These are phyloP conservation scores for Neosilurus mollespiculum DNA, from an alignment of 2,797 vertebrate genomes.

Conservation along the genomic window DNA sequence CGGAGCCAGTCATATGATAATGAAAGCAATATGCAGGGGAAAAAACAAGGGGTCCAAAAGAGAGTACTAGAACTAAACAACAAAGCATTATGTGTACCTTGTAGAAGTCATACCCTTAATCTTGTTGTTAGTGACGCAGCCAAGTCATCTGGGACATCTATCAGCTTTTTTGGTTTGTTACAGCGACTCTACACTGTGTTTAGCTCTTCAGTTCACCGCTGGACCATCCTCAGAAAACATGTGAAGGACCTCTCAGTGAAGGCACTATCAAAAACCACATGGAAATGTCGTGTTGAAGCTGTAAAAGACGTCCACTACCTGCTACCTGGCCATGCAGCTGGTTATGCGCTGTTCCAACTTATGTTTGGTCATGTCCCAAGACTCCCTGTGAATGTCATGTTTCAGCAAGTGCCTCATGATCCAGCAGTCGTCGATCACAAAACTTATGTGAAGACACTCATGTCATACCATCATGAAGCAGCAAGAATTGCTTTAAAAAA, in stretches of 20 bases:
- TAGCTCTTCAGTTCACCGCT: slow-evolving; percentile 29
- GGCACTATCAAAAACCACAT: slow-evolving; percentile 29
- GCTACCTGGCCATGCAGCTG: slow-evolving; percentile 13
- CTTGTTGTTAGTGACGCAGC: neutral
- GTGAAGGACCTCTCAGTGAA: slow-evolving; percentile 40
- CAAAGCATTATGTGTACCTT: neutral
- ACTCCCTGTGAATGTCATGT: too few relatives aligned
- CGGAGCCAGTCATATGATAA: neutral
- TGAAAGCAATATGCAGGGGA: neutral
- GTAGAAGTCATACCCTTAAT: neutral
- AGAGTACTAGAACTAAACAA: neutral
- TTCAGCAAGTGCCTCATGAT: too few relatives aligned
- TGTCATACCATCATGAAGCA: too few relatives aligned
- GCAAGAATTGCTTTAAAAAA: too few relatives aligned
- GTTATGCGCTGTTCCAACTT: too few relatives aligned
- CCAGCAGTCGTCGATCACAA: too few relatives aligned
- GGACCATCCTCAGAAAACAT: slow-evolving; percentile 25
- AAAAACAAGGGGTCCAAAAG: too few relatives aligned
- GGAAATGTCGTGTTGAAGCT: neutral
- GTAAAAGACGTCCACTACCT: slow-evolving; percentile 30
- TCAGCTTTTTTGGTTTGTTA: slow-evolving; percentile 42
- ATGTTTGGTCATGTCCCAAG: too few relatives aligned
- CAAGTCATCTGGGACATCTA: slow-evolving; percentile 38
- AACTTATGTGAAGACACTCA: neutral
- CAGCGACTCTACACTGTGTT: slow-evolving; percentile 27